Percentiles rank a stretch among this genome's conserved stretches.
phyloP scores from a whole-genome alignment of 1,140 invertebrate species.

The Cotesia chilonis region DNA sequence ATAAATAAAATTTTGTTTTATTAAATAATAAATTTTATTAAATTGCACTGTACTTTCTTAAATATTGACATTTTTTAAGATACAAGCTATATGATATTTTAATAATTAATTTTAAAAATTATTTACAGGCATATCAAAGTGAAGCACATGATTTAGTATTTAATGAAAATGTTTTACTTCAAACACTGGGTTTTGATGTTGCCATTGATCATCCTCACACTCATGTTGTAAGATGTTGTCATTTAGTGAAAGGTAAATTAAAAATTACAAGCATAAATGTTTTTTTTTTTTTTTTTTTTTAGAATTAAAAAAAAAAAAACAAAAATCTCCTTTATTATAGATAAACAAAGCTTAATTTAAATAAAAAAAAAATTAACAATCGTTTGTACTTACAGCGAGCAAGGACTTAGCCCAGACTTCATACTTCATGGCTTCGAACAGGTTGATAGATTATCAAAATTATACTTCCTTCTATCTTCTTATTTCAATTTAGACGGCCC shows the following conservation, averaged over 20 bases:
- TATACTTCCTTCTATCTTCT: too few relatives aligned
- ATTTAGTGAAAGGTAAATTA: slow-evolving; percentile 87
- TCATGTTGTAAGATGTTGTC: slow-evolving; percentile 93
- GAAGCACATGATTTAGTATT: slow-evolving; percentile 90
- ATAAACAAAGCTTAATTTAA: not conserved
- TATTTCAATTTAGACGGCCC: too few relatives aligned
- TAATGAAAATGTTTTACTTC: slow-evolving; percentile 94
- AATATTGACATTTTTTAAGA: too few relatives aligned
- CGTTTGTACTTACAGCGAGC: slow-evolving; percentile 74
- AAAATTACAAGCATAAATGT: not conserved
- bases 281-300: too few relatives aligned
- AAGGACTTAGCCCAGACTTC: slow-evolving; percentile 97
- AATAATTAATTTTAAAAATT: slow-evolving; percentile 40
- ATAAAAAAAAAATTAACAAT: not conserved
- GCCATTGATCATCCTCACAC: slow-evolving; percentile 97
- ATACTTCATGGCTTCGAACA: slow-evolving; percentile 98
- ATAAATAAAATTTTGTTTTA: too few relatives aligned
- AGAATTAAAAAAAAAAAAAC: too few relatives aligned
- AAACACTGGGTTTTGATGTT: slow-evolving; percentile 96
- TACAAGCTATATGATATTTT: slow-evolving; percentile 45
- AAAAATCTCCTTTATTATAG: not conserved
- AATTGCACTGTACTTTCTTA: too few relatives aligned
- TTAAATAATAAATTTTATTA: too few relatives aligned
- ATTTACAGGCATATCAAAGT: slow-evolving; percentile 78
- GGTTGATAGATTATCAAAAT: slow-evolving; percentile 65